These are phyloP conservation scores for Hirtodrosophila confusa DNA, from an alignment of 2,888 invertebrate genomes.

Conservation along the genomic window DNA sequence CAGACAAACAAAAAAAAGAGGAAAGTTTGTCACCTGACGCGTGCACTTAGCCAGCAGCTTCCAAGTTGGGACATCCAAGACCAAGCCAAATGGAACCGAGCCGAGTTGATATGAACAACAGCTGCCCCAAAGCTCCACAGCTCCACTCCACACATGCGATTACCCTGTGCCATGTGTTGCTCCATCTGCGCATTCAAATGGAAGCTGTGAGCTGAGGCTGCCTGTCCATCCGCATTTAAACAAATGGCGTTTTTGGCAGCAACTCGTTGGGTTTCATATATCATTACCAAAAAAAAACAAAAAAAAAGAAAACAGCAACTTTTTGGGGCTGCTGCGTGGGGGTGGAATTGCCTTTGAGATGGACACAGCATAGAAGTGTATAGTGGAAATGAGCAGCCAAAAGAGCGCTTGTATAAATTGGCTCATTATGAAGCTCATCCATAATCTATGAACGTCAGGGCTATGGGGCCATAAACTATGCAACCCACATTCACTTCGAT, in stretches of 20 bases:
- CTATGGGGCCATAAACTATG: slow-evolving; percentile 68
- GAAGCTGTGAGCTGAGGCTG: slow-evolving; percentile 65
- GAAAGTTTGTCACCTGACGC: slow-evolving; percentile 75
- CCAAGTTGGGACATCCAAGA: slow-evolving; percentile 29
- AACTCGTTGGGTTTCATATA: slow-evolving; percentile 74
- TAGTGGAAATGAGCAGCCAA: slow-evolving; percentile 32
- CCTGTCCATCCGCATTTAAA: slow-evolving; percentile 60
- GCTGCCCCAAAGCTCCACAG: slow-evolving; percentile 34
- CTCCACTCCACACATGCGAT: slow-evolving; percentile 49
- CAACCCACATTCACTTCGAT: slow-evolving; percentile 68
- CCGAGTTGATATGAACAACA: slow-evolving; percentile 44
- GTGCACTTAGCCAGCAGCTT: slow-evolving; percentile 63
- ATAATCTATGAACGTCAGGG: slow-evolving; percentile 76
- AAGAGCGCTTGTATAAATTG: slow-evolving; percentile 77
- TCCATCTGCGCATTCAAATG: slow-evolving; percentile 73
- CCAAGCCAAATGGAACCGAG: slow-evolving; percentile 6
- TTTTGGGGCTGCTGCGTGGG: slow-evolving; percentile 27
- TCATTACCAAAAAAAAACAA: slow-evolving; percentile 56
- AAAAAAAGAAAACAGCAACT: slow-evolving; percentile 20
- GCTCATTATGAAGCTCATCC: slow-evolving; percentile 80
- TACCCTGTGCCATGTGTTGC: slow-evolving; percentile 66
- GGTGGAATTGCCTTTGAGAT: slow-evolving; percentile 65
- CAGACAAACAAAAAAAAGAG: slow-evolving; percentile 9
- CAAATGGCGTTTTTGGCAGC: slow-evolving; percentile 72
- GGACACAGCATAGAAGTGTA: slow-evolving; percentile 12